Base-by-base conservation (phyloP, 2,888 invertebrate species). In the Gastracanthus pulcherrimus region DNA sequence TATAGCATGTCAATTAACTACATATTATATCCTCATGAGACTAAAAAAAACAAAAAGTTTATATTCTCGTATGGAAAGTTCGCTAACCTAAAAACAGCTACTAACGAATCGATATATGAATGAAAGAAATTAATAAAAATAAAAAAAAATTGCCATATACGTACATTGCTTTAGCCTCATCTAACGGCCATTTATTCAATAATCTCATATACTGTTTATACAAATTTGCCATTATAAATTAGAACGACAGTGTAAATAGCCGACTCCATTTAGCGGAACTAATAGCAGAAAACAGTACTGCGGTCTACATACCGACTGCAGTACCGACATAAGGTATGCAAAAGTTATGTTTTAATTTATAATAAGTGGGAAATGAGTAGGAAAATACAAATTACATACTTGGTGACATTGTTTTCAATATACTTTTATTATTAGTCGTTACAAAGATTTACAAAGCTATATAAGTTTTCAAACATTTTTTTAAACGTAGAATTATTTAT, bases 111-210 rank as follows among this genome's bases (percentile, higher is more conserved):
- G n/a, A n/a, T n/a, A n/a, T n/a, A 11, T 36, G 34, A 19, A 4
- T 19, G 26, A 9, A 16, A 31, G 19, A 36, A 1, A 19, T 11
- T 13, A 62, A 19, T 34, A 34, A 19, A 7, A 0, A 34, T 19
- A 36, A 16, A 36, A 36, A 5, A 19, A 34, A n/a, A 1, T 62
- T 36, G 1, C 11, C 1, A 38, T 31, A 29, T 93, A 96, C 97
- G 96, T 95, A 90, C 82, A 95, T 95, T 48, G 93, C 91, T 93
- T 96, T 97, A 70, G 93, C 92, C 88, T 92, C 93, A 89, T 97
- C 96, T 66, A 96, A 88, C 38, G 97, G 97, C 96, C 97, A 97
- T 92, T 95, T 95, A 90, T 96, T 95, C 84, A 97, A 93, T 83
- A 97, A 92, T 92, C 93, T 94, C 48, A 95, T 91, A 89, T 95